phyloP scores from a whole-genome alignment of 1,140 invertebrate genomes.

The Brachionus asplanchnoidis region DNA sequence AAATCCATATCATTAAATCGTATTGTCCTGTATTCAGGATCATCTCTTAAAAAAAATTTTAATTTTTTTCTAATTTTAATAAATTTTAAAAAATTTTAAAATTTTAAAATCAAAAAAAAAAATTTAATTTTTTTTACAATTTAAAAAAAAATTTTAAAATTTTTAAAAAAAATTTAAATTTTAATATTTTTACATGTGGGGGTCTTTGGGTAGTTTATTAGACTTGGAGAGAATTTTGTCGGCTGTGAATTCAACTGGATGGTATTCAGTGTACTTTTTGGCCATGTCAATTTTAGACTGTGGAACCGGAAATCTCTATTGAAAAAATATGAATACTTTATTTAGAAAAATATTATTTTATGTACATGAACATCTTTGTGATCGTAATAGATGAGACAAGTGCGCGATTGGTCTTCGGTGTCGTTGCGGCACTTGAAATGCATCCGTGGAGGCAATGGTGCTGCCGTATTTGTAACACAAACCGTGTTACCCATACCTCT shows the following conservation, averaged over 20 bases:
- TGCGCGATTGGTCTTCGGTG: background rate
- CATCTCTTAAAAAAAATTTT: constrained; percentile 39
- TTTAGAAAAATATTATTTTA: background rate
- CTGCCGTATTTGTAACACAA: background rate
- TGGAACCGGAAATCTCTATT: constrained; percentile 12
- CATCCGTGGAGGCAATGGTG: background rate
- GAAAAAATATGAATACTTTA: background rate
- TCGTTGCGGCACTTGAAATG: constrained; percentile 23
- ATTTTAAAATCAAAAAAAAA: no score
- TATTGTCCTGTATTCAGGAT: constrained; percentile 47
- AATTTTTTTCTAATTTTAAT: no score
- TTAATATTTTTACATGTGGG: background rate
- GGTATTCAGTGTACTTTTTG: background rate
- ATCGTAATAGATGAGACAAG: background rate
- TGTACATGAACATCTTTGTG: background rate
- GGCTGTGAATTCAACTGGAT: constrained; percentile 11
- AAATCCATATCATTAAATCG: constrained; percentile 75
- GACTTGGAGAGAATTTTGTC: constrained; percentile 28
- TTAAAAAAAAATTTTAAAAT: no score
- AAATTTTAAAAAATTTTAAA: no score
- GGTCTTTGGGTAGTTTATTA: background rate
- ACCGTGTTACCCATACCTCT: background rate
- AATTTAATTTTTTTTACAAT: background rate
- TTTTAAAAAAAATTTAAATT: background rate
- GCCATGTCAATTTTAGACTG: background rate